Evolutionary conservation across 2,888 invertebrate genomes (phyloP).

Genomic region (Mallateleia sp.): DNA sequence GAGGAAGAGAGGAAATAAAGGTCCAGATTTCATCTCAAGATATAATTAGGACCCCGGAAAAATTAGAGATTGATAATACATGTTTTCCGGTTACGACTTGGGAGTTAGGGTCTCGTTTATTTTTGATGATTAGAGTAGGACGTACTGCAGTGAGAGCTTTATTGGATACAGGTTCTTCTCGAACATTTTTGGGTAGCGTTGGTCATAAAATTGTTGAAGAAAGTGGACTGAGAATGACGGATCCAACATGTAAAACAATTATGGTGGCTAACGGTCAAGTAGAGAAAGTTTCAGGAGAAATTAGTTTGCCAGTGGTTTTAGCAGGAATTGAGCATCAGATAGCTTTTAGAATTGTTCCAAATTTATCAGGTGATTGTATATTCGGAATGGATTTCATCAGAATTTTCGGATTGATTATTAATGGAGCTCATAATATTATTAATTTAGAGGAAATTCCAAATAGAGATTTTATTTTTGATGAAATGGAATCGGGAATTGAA

Average conservation of each 20-base stretch:
- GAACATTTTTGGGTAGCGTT: constrained; percentile 44
- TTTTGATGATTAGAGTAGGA: background rate
- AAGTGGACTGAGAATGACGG: too few species aligned
- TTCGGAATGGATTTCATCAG: constrained; percentile 48
- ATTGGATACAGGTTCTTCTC: constrained; percentile 41
- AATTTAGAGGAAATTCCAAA: background rate
- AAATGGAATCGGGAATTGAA: background rate
- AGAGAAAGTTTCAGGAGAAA: constrained; percentile 3
- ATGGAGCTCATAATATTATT: background rate
- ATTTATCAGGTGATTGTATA: constrained; percentile 27
- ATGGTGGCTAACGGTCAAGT: constrained; percentile 15
- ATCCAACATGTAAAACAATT: too few species aligned
- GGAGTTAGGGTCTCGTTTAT: constrained; percentile 39
- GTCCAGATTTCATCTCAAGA: constrained; percentile 20
- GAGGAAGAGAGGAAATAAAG: constrained; percentile 10
- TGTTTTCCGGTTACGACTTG: constrained; percentile 52
- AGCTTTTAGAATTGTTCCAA: constrained; percentile 12
- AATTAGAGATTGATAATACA: background rate
- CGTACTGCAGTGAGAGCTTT: constrained; percentile 1
- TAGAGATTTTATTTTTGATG: background rate
- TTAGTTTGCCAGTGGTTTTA: background rate
- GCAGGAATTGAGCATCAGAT: constrained; percentile 11
- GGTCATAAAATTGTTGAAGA: constrained; percentile 4
- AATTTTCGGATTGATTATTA: constrained; percentile 24
- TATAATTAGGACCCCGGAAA: constrained; percentile 15